Base-by-base conservation (phyloP, 2,797 vertebrate species). In the Pangasius djambal region DNA sequence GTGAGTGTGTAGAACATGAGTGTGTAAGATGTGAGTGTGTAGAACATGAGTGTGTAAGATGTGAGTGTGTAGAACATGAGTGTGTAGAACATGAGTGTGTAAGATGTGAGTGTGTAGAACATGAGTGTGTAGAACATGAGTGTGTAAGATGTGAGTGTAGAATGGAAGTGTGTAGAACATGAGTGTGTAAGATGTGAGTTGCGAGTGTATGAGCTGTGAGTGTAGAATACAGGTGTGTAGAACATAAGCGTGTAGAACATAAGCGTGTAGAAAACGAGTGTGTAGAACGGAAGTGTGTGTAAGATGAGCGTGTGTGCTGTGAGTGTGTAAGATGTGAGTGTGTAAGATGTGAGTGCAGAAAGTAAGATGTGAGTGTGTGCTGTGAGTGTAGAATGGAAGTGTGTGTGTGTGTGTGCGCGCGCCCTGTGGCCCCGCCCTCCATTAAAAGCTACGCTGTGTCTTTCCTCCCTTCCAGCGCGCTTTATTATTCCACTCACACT, bases 371-470 rank as follows among this genome's bases (percentile, higher is more conserved):
- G 8, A 31, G 22, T 79, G 50, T 57, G 31, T 7, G 31, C 20
- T 59, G 31, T 61, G n/a, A 31, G 48, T 81, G 34, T 61, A 74
- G 55, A 34, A 59, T 57, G 16, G 10, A n/a, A 9, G 63, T 31
- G 65, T 50, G 28, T 5, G 48, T 13, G 65, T 8, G 48, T 13
- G 61, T 2, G 37, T 0, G 40, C 9, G 59, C 22, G 22, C 6
- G 28, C 2, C 5, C 5, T 44, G 12, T 86, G 7, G 88, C 57
- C 89, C 8, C 88, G 93, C 61, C 93, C 93, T 92, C 75, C 70
- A 89, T 86, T 88, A 91, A 40, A 82, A 90, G 89, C 85, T 87
- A 90, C 84, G 87, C 90, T 88, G 91, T 89, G 75, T 72, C 91
- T 72, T 91, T 91, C 92, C 91, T 90, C 75, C 75, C 69, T 89